phyloP scores from a whole-genome alignment of 2,888 invertebrate species.

The Brachypterus glaber region DNA sequence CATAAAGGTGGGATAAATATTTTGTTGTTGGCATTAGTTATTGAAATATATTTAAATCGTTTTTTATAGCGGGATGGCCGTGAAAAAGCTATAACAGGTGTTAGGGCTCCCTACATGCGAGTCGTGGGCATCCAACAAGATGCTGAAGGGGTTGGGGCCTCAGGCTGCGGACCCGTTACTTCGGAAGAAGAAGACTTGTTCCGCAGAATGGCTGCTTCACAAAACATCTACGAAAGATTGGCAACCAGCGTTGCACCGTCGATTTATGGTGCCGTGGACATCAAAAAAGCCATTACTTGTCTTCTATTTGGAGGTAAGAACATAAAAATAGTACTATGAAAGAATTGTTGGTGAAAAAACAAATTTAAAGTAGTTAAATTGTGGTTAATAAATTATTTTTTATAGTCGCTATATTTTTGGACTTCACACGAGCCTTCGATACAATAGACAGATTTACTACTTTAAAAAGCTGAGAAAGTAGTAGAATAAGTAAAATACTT shows the following conservation, averaged over 20 bases:
- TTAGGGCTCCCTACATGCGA: constrained; percentile 87
- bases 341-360: too few species aligned
- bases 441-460: too few species aligned
- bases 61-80: constrained; percentile 52
- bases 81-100: constrained; percentile 78
- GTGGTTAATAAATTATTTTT: too few species aligned
- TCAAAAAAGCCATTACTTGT: constrained; percentile 94
- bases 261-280: constrained; percentile 87
- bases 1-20: constrained; percentile 1
- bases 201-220: constrained; percentile 70
- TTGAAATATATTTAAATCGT: too few species aligned
- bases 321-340: neutral
- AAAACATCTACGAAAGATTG: constrained; percentile 82
- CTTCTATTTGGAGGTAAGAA: constrained; percentile 78
- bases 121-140: constrained; percentile 88
- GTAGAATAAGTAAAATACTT: too few species aligned
- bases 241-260: constrained; percentile 92
- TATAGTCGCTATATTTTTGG: too few species aligned
- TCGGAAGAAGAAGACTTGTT: constrained; percentile 74
- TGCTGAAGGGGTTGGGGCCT: constrained; percentile 62
- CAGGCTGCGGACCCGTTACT: constrained; percentile 48
- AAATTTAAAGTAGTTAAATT: too few species aligned
- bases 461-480: too few species aligned
- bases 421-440: too few species aligned
- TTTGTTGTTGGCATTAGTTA: constrained; percentile 1